A percentile compares a stretch with the other conserved stretches of the same genome.
Evolutionary conservation across 30 jellyfish, hydroid and myxozoan species (phyloP).

Genomic region (Euphysa ruthae): DNA sequence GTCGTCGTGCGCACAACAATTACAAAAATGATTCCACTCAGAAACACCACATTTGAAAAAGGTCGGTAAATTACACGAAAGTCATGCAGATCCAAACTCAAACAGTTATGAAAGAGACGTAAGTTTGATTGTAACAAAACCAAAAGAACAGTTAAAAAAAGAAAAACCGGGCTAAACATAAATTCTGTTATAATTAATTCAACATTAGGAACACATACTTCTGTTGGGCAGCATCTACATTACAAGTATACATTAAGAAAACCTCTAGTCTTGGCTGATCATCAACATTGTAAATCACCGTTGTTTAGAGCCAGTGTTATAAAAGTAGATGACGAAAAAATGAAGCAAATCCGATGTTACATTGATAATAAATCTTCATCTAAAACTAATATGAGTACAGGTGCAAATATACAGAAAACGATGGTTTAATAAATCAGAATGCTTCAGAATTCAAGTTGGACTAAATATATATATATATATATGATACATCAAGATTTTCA

Average conservation of each 20-base stretch:
- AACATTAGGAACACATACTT: too few species aligned
- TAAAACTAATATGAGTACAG: background rate
- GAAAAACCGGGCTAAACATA: background rate
- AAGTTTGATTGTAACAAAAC: background rate
- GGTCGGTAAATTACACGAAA: background rate
- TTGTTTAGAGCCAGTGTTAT: background rate
- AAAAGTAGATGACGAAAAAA: background rate
- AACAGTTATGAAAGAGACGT: background rate
- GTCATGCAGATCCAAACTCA: conserved; percentile 14
- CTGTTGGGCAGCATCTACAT: background rate
- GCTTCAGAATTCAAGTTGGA: too few species aligned
- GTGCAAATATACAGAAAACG: too few species aligned
- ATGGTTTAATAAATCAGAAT: too few species aligned
- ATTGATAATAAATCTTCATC: background rate
- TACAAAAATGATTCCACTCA: conserved; percentile 8
- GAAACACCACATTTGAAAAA: conserved; percentile 1
- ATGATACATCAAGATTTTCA: background rate
- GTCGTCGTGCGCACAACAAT: conserved; percentile 15
- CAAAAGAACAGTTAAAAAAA: background rate
- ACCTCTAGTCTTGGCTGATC: background rate
- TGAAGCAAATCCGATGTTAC: background rate
- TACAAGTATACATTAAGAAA: background rate
- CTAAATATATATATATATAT: too few species aligned
- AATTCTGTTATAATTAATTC: too few species aligned
- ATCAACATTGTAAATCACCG: background rate